Evolutionary conservation across 1,140 invertebrate species (phyloP).

Genomic region (Odontomachus brunneus): DNA sequence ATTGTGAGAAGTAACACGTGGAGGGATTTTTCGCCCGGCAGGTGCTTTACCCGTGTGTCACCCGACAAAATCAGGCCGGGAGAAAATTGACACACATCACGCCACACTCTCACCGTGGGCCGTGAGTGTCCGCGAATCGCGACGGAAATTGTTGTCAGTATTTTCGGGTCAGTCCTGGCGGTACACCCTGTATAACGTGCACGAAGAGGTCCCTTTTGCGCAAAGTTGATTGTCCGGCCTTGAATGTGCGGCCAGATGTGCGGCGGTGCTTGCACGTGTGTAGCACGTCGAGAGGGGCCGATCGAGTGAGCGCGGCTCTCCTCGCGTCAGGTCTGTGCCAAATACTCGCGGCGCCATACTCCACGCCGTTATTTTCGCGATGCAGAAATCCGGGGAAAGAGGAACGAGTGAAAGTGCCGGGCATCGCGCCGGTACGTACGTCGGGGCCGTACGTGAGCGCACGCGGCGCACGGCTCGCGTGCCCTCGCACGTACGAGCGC

Average conservation of each 20-base stretch:
- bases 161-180: constrained; percentile 20
- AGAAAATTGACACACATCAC: too few relatives aligned
- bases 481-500: too few relatives aligned
- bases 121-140: too few relatives aligned
- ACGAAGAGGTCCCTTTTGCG: constrained; percentile 63
- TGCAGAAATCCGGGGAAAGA: constrained; percentile 38
- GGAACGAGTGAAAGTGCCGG: constrained; percentile 40
- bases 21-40: too few relatives aligned
- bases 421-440: neutral
- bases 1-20: too few relatives aligned
- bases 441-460: constrained; percentile 5
- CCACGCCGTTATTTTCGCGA: constrained; percentile 40
- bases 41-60: too few relatives aligned
- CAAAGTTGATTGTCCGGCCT: constrained; percentile 79
- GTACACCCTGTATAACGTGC: constrained; percentile 22
- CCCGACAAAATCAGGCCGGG: too few relatives aligned
- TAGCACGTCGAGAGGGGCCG: constrained; percentile 31
- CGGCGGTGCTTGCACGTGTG: constrained; percentile 24
- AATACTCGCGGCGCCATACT: constrained; percentile 28
- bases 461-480: neutral
- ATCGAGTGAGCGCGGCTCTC: neutral
- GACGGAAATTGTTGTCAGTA: constrained; percentile 16
- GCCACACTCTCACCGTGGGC: too few relatives aligned
- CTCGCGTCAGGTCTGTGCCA: constrained; percentile 39
- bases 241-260: constrained; percentile 76